Evolutionary conservation across 2,888 invertebrate species (phyloP).

Genomic region (Julus scandinavius): DNA sequence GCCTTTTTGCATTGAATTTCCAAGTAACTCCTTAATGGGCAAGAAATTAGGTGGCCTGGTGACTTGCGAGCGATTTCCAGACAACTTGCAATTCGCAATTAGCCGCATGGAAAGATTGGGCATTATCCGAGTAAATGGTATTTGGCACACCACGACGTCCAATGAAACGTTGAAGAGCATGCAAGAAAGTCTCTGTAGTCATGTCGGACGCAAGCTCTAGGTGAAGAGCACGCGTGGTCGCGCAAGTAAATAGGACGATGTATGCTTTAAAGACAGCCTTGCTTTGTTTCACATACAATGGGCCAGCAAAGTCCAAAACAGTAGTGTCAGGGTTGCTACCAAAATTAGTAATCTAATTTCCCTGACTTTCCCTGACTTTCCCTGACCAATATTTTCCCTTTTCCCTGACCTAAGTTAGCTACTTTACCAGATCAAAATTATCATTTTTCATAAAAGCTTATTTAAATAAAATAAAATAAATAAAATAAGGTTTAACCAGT

Average conservation of each 20-base stretch:
- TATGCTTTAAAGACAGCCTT: not conserved
- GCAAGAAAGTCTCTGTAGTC: not conserved
- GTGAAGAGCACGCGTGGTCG: not conserved
- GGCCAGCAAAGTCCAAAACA: conserved; percentile 55
- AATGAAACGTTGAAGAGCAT: not conserved
- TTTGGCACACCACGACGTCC: not conserved
- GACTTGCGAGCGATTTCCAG: not conserved
- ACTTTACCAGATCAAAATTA: too few relatives aligned
- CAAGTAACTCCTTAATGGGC: not conserved
- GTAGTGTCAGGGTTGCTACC: too few relatives aligned
- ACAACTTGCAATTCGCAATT: not conserved
- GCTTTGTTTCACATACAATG: conserved; percentile 51
- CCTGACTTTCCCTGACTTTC: too few relatives aligned
- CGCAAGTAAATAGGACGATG: not conserved
- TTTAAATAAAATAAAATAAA: too few relatives aligned
- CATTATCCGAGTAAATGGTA: not conserved
- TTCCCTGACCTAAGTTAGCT: too few relatives aligned
- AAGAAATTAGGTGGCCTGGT: not conserved
- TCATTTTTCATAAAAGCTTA: too few relatives aligned
- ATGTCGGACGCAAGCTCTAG: not conserved
- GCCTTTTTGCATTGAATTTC: not conserved
- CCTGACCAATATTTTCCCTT: too few relatives aligned
- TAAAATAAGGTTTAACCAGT: too few relatives aligned
- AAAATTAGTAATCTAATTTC: too few relatives aligned
- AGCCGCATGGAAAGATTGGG: not conserved